Conservation (phyloP, 1,140 invertebrate species). For the Drosophila ambigua region DNA sequence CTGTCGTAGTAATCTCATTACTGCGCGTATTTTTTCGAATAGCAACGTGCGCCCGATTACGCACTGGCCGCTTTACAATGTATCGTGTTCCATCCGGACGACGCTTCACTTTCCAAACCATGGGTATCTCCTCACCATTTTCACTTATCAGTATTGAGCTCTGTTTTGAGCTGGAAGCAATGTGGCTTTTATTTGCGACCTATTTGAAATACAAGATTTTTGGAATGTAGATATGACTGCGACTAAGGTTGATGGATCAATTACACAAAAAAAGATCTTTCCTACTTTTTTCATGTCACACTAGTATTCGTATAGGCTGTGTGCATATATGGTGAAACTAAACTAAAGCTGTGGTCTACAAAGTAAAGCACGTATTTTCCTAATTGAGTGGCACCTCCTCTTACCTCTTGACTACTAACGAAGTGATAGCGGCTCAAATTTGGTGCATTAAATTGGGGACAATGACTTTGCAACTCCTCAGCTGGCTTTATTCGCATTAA, state of each 20-base stretch:
- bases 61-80: conserved; percentile 89
- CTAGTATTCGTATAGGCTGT: conserved; percentile 4
- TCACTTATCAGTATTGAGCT: conserved; percentile 36
- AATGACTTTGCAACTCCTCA: conserved; percentile 47
- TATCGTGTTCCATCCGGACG: conserved; percentile 91
- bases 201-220: conserved; percentile 8
- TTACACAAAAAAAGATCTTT: not conserved
- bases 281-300: not conserved
- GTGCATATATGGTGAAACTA: not conserved
- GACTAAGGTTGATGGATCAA: too few relatives aligned
- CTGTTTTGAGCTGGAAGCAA: conserved; percentile 15
- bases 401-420: conserved; percentile 86
- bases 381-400: conserved; percentile 1
- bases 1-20: conserved; percentile 89
- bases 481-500: conserved; percentile 22
- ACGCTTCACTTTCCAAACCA: conserved; percentile 93
- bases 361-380: not conserved
- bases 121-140: conserved; percentile 79
- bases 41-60: conserved; percentile 86
- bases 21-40: conserved; percentile 85
- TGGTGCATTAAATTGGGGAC: conserved; percentile 84
- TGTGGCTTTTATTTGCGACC: conserved; percentile 52
- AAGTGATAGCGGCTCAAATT: conserved; percentile 87
- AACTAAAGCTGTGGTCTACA: not conserved
- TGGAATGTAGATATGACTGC: not conserved